Base-by-base conservation (phyloP, 2,797 vertebrate genomes). In the Gadopsis bispinosus region DNA sequence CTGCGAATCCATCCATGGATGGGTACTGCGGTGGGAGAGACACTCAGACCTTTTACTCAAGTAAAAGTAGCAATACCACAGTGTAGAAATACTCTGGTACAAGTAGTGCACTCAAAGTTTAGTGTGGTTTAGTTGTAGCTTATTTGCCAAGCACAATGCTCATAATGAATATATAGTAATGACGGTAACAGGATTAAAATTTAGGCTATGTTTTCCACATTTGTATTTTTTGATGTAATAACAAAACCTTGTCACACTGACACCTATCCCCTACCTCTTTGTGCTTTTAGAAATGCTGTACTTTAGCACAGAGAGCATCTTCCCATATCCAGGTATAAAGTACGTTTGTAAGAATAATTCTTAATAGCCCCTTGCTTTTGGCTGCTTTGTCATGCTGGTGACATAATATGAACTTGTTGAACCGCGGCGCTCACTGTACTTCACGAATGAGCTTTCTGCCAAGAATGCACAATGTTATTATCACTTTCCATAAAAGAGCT, bases 401-500 rank as follows among this genome's bases (percentile, higher is more conserved):
- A 88, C 61, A 54, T 54, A 69, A 83, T 37, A 22, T 48, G 54
- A 65, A 84, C 39, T 51, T 69, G 61, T 41, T 83, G 45, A 78
- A 59, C 55, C 33, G 67, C 48, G 59, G 45, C 72, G 29, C 69
- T 77, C 73, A 5, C 26, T 71, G 63, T 45, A 56, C 45, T n/a
- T 71, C 37, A 80, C 60, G 56, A 77, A 75, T 53, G 22, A 53
- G 45, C 26, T 7, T 19, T 31, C 62, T 60, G 75, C 60, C 79
- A 79, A 77, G 81, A 72, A 35, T 80, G 17, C 63, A 41, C 74
- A 43, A 73, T 22, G 53, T 70, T 78, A 77, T 68, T 71, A 77
- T 51, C 60, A 33, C 79, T 87, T 81, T 85, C 73, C 80, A 90
- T 85, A 76, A 85, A 83, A 70, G 77, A 62, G 58, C 78, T 33